Percentiles rank a stretch among this genome's conserved stretches.
Conservation (phyloP, 1,140 invertebrate genomes). For the Conus betulinus region DNA sequence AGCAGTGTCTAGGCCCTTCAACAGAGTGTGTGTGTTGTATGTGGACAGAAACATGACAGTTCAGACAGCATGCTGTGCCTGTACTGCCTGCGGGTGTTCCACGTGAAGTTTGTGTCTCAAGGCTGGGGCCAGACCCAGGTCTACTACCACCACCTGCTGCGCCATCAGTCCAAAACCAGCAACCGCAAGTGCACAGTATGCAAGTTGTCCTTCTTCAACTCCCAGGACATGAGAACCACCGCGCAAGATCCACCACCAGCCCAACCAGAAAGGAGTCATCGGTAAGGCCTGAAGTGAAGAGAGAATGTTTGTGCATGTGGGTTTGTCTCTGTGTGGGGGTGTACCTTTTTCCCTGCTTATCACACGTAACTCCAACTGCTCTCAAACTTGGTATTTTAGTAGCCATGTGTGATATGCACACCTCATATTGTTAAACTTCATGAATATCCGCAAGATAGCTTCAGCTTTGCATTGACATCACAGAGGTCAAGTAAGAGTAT, state of each 20-base stretch:
- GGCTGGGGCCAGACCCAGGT: constrained; percentile 73
- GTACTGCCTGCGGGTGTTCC: constrained; percentile 71
- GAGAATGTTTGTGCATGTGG: too few relatives aligned
- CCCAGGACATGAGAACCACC: constrained; percentile 66
- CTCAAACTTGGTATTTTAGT: too few relatives aligned
- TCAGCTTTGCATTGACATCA: too few relatives aligned
- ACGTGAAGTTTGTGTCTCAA: constrained; percentile 66
- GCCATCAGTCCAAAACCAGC: constrained; percentile 65
- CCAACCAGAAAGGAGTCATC: constrained; percentile 62
- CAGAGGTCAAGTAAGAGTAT: too few relatives aligned
- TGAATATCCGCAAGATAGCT: too few relatives aligned
- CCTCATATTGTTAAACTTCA: too few relatives aligned
- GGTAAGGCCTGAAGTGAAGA: background rate
- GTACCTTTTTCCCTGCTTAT: too few relatives aligned
- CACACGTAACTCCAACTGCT: too few relatives aligned
- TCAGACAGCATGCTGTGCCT: constrained; percentile 69
- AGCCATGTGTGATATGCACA: too few relatives aligned
- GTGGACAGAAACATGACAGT: constrained; percentile 69
- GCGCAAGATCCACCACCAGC: constrained; percentile 61
- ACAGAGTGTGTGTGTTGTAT: background rate
- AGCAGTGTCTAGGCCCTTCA: background rate
- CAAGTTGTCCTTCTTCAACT: constrained; percentile 69
- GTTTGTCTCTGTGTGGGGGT: too few relatives aligned
- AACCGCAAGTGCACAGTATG: constrained; percentile 68
- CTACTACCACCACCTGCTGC: constrained; percentile 72